These are phyloP conservation scores for Ophioninae sp. DNA, from an alignment of 2,888 invertebrate species.

Conservation along the genomic window DNA sequence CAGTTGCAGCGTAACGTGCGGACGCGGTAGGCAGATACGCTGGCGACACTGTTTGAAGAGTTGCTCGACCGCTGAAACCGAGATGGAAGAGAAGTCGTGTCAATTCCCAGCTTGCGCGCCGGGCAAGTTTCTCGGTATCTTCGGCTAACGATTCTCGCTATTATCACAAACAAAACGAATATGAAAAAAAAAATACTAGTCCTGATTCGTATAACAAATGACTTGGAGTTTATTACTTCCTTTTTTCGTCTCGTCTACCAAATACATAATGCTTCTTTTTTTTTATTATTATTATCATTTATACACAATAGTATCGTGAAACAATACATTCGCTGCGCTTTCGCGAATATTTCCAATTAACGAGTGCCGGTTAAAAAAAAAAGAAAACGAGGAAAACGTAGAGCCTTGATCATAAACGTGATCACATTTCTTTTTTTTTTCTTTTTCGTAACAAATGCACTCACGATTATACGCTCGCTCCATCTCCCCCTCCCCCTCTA, in stretches of 20 bases:
- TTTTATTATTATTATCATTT: slow-evolving; percentile 27
- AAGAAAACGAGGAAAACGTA: slow-evolving; percentile 18
- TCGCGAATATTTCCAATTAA: slow-evolving; percentile 73
- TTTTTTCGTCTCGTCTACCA: slow-evolving; percentile 69
- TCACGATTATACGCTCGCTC: slow-evolving; percentile 32
- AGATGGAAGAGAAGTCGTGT: slow-evolving; percentile 82
- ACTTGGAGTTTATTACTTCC: slow-evolving; percentile 72
- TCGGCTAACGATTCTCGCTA: slow-evolving; percentile 54
- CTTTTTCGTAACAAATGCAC: slow-evolving; percentile 51
- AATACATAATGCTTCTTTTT: slow-evolving; percentile 74
- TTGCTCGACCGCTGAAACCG: slow-evolving; percentile 80
- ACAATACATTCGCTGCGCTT: slow-evolving; percentile 67
- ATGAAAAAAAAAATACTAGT: slow-evolving; percentile 20
- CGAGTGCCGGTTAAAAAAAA: slow-evolving; percentile 58
- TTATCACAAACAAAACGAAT: slow-evolving; percentile 7
- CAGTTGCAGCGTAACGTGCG: slow-evolving; percentile 86
- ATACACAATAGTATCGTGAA: slow-evolving; percentile 72
- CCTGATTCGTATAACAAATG: slow-evolving; percentile 71
- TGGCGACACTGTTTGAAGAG: slow-evolving; percentile 82
- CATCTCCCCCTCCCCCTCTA: background rate
- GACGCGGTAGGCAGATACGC: slow-evolving; percentile 84
- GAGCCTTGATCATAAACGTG: slow-evolving; percentile 31
- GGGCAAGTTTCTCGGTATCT: slow-evolving; percentile 76
- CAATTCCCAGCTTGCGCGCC: slow-evolving; percentile 82
- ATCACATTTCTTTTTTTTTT: slow-evolving; percentile 48